Percentiles rank a stretch among this genome's conserved stretches.
phyloP scores from a whole-genome alignment of 2,113 vertebrate genomes.

The Maccullochella peelii region DNA sequence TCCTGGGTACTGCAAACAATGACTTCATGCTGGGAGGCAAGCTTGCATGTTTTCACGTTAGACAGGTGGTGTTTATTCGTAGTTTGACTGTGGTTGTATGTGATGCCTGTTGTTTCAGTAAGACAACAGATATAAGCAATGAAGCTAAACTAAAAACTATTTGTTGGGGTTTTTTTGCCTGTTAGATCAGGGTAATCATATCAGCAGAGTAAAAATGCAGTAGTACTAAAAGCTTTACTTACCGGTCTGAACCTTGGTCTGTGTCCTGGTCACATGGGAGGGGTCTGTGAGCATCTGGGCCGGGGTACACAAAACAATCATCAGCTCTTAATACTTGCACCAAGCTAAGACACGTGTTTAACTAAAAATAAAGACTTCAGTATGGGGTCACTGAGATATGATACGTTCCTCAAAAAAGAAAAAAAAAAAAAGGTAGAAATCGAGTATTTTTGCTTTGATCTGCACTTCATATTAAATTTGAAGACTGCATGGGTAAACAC shows the following conservation, averaged over 20 bases:
- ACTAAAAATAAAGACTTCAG: not conserved
- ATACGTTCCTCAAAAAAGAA: not conserved
- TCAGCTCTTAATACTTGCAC: not conserved
- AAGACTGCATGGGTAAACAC: not conserved
- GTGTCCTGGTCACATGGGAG: not conserved
- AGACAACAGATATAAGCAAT: not conserved
- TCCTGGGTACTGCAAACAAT: constrained; percentile 30
- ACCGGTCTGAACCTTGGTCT: constrained; percentile 46
- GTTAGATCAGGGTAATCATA: too few relatives aligned
- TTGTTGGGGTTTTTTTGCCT: too few relatives aligned
- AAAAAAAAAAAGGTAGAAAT: not conserved
- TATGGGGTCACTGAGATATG: not conserved
- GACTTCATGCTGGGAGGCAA: not conserved
- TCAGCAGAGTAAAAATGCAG: too few relatives aligned
- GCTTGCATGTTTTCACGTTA: not conserved
- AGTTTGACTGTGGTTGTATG: not conserved
- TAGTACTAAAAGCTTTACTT: not conserved
- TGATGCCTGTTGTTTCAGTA: not conserved
- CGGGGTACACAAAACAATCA: constrained; percentile 49
- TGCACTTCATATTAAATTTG: not conserved
- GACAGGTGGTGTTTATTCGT: not conserved
- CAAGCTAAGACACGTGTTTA: not conserved
- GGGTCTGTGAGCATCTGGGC: constrained; percentile 11
- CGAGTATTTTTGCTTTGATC: not conserved
- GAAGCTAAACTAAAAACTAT: not conserved